These are phyloP conservation scores for Clarias gariepinus DNA, from an alignment of 2,113 vertebrate genomes.

Conservation along the genomic window DNA sequence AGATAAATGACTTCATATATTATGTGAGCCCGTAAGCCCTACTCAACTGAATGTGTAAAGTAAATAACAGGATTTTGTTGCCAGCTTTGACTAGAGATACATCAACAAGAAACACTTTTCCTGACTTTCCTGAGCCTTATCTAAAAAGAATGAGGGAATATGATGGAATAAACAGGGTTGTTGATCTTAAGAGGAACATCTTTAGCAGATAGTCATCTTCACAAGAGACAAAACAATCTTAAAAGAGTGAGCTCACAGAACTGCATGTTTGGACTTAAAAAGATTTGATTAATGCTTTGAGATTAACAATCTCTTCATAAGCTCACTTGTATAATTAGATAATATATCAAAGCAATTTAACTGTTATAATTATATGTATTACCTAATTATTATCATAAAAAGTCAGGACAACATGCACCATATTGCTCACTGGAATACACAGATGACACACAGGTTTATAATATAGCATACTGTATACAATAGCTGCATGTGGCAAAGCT, in stretches of 20 bases:
- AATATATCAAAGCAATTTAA: conserved; percentile 10
- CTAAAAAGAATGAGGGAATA: conserved; percentile 56
- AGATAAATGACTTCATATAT: too few species aligned
- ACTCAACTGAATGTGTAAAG: neutral
- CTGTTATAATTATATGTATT: conserved; percentile 17
- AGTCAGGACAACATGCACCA: neutral
- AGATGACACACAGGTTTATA: conserved; percentile 3
- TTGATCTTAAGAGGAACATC: conserved; percentile 57
- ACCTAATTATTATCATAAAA: conserved; percentile 13
- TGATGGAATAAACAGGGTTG: conserved; percentile 61
- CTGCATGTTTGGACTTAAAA: neutral
- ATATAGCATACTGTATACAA: conserved; percentile 18
- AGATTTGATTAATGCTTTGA: neutral
- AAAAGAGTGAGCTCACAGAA: neutral
- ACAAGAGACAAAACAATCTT: conserved; percentile 37
- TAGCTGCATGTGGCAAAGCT: conserved; percentile 23
- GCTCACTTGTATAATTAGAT: conserved; percentile 25
- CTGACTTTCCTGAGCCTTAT: conserved; percentile 62
- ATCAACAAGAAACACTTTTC: conserved; percentile 30
- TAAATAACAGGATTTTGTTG: neutral
- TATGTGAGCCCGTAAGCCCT: neutral
- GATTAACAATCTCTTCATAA: neutral
- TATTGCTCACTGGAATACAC: neutral
- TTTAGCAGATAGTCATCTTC: conserved; percentile 36
- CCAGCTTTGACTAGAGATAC: conserved; percentile 4